Percentiles rank a stretch among this genome's conserved stretches.
These are phyloP conservation scores for Pammene aurita DNA, from an alignment of 2,888 invertebrate species.

Conservation along the genomic window DNA sequence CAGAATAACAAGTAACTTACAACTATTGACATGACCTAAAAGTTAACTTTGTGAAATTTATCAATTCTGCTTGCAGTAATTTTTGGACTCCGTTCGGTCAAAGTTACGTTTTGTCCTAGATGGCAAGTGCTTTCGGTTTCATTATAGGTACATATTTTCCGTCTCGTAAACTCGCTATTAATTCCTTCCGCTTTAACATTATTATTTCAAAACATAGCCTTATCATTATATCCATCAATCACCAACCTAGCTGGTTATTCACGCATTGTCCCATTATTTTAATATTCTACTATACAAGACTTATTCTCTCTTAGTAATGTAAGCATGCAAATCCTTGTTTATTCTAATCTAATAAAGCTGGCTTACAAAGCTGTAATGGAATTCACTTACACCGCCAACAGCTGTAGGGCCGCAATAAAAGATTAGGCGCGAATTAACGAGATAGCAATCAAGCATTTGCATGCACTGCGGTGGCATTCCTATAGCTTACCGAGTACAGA, in stretches of 20 bases:
- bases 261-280: background rate
- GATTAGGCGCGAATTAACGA: slow-evolving; percentile 36
- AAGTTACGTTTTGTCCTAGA: no score
- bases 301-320: background rate
- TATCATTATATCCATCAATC: no score
- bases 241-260: background rate
- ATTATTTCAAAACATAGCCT: no score
- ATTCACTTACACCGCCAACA: slow-evolving; percentile 30
- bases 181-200: no score
- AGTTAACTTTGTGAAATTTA: no score
- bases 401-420: slow-evolving; percentile 21
- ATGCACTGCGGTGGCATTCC: slow-evolving; percentile 10
- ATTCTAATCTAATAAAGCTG: slow-evolving; percentile 10
- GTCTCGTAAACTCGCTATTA: no score
- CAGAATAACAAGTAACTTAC: no score
- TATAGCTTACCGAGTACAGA: background rate
- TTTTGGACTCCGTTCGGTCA: no score
- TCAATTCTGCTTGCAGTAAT: no score
- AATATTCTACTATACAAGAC: background rate
- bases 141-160: no score
- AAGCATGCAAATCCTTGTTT: background rate
- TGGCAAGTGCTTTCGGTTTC: no score
- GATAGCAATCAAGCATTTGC: slow-evolving; percentile 34
- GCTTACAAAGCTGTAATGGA: slow-evolving; percentile 15
- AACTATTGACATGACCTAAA: no score